Conservation (phyloP, 2,113 vertebrate genomes). For the Bolborhynchus lineola region DNA sequence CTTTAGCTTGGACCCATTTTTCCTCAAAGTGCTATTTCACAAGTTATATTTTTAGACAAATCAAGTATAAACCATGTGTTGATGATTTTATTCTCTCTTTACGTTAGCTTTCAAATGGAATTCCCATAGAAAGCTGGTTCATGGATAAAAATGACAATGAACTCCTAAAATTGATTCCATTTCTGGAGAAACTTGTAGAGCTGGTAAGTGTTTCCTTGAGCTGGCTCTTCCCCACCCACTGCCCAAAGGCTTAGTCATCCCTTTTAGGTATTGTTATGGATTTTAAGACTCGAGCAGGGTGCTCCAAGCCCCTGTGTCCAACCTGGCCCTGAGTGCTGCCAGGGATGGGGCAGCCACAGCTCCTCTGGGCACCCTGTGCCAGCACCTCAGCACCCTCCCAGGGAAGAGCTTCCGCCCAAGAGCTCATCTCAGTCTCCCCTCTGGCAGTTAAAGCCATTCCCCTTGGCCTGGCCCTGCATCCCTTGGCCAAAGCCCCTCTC, state of each 20-base stretch:
- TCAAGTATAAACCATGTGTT: neutral
- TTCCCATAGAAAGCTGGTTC: conserved; percentile 99
- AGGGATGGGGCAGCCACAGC: neutral
- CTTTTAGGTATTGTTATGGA: neutral
- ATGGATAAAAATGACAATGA: conserved; percentile 99
- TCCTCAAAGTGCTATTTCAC: neutral
- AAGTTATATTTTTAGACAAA: neutral
- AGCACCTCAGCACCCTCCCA: too few species aligned
- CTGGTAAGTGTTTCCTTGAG: conserved; percentile 79
- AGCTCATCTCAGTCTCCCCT: neutral
- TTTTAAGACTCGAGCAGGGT: neutral
- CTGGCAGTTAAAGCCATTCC: neutral
- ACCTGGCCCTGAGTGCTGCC: neutral
- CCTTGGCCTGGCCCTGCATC: neutral
- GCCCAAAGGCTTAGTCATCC: neutral
- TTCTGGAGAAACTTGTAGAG: conserved; percentile 98
- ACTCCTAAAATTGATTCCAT: conserved; percentile 97
- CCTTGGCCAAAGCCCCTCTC: neutral
- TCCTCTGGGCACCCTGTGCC: neutral
- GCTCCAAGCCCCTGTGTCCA: neutral
- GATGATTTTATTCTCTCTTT: neutral
- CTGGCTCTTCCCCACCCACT: neutral
- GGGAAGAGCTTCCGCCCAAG: too few species aligned
- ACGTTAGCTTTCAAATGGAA: conserved; percentile 93
- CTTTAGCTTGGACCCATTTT: neutral